phyloP scores from a whole-genome alignment of 2,113 vertebrate genomes.

The Silurus meridionalis region DNA sequence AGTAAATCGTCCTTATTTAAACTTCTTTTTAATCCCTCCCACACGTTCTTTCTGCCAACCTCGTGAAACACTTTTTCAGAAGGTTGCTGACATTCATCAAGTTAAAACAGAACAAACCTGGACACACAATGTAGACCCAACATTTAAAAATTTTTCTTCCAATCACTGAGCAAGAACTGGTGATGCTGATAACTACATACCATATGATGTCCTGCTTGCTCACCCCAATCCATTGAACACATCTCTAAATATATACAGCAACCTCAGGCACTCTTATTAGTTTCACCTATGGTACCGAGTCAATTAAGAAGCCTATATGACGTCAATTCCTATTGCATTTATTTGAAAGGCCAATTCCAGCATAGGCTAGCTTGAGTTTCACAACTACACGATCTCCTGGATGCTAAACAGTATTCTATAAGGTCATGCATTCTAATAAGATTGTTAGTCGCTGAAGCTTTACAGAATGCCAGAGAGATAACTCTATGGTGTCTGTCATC shows the following conservation, averaged over 20 bases:
- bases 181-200: neutral
- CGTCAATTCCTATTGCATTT: neutral
- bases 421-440: neutral
- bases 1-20: neutral
- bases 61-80: neutral
- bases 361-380: neutral
- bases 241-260: neutral
- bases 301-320: neutral
- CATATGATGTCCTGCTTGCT: neutral
- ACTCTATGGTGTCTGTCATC: neutral
- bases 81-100: neutral
- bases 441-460: neutral
- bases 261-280: neutral
- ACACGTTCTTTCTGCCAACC: neutral
- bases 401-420: neutral
- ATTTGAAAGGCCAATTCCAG: neutral
- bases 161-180: neutral
- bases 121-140: neutral
- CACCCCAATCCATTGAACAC: neutral
- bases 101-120: neutral
- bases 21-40: neutral
- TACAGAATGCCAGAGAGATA: neutral
- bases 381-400: neutral
- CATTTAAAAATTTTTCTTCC: neutral
- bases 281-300: neutral